Conservation (phyloP, 2,113 vertebrate species). For the Callospermophilus lateralis region DNA sequence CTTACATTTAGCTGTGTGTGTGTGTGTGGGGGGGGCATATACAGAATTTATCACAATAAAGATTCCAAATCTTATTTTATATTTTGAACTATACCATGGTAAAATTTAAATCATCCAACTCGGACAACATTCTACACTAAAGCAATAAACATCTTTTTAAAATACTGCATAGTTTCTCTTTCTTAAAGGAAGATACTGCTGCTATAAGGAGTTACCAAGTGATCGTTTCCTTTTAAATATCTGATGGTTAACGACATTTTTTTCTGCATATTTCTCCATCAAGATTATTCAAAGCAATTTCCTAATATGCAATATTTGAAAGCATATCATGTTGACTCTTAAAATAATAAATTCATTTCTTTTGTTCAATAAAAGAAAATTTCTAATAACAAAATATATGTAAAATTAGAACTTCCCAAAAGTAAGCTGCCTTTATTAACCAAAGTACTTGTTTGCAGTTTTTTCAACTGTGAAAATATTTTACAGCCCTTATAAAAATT, state of each 20-base stretch:
- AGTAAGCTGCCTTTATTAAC: slow-evolving; percentile 86
- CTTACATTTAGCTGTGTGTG: not conserved
- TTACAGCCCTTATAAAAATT: slow-evolving; percentile 80
- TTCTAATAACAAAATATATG: slow-evolving; percentile 85
- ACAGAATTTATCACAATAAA: slow-evolving; percentile 18
- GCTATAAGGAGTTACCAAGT: not conserved
- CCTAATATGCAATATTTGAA: slow-evolving; percentile 58
- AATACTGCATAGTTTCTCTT: slow-evolving; percentile 55
- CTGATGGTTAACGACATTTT: not conserved
- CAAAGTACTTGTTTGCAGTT: slow-evolving; percentile 79
- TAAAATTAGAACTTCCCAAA: slow-evolving; percentile 86
- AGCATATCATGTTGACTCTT: slow-evolving; percentile 50
- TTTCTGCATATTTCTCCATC: slow-evolving; percentile 56
- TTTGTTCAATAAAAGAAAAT: slow-evolving; percentile 69
- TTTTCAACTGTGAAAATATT: slow-evolving; percentile 68
- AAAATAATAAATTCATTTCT: slow-evolving; percentile 76
- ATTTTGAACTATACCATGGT: slow-evolving; percentile 35
- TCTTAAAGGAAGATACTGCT: slow-evolving; percentile 51
- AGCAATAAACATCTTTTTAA: slow-evolving; percentile 71
- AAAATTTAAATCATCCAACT: slow-evolving; percentile 44
- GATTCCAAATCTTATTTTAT: slow-evolving; percentile 11
- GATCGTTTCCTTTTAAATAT: not conserved
- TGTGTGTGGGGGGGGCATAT: not conserved
- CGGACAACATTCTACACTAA: slow-evolving; percentile 56
- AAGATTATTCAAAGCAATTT: slow-evolving; percentile 73